Evolutionary conservation across 2,113 vertebrate species (phyloP).

Genomic region (Crotalus tigris): DNA sequence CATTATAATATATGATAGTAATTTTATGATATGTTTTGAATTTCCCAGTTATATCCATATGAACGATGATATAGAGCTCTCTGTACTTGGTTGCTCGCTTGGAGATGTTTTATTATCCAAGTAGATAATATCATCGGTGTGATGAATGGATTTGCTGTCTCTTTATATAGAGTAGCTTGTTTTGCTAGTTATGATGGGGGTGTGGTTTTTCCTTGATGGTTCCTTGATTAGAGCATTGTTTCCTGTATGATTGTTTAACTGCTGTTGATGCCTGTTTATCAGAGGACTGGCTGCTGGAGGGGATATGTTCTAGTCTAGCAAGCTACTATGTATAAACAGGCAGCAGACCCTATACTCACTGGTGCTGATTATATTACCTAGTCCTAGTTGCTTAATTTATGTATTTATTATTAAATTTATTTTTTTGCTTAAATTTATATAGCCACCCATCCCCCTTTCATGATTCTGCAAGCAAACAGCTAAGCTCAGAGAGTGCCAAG

Average conservation of each 20-base stretch:
- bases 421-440: background rate
- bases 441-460: background rate
- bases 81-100: background rate
- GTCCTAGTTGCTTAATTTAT: background rate
- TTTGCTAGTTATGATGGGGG: background rate
- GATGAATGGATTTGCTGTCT: background rate
- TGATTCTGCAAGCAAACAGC: background rate
- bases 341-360: background rate
- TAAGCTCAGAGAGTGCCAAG: background rate
- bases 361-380: no score
- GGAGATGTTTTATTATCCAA: background rate
- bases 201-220: background rate
- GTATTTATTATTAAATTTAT: background rate
- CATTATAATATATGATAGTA: constrained; percentile 28
- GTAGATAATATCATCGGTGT: background rate
- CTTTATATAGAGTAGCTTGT: background rate
- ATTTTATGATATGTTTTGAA: constrained; percentile 30
- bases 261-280: background rate
- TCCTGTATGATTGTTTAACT: background rate
- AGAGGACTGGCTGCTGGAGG: background rate
- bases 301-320: background rate
- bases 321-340: background rate
- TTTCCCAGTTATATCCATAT: constrained; percentile 45
- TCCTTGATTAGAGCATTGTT: background rate
- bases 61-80: background rate